Conservation (phyloP, 1,140 invertebrate genomes). For the Aphaenogaster rudis region DNA sequence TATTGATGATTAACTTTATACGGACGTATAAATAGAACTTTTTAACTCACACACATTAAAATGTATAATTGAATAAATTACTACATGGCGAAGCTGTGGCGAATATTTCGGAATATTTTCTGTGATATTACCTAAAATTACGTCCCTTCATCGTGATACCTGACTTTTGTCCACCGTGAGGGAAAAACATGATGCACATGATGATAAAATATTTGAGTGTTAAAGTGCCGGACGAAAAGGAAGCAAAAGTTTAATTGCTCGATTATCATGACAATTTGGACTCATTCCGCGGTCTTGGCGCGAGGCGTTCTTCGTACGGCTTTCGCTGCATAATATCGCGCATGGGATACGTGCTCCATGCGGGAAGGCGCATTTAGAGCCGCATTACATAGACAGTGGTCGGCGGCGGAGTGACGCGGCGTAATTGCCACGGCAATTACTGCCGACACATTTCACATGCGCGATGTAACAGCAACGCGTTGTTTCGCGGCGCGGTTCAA, state of each 20-base stretch:
- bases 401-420: constrained; percentile 68
- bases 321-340: constrained; percentile 42
- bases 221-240: constrained; percentile 18
- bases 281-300: constrained; percentile 46
- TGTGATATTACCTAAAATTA: neutral
- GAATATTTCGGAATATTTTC: neutral
- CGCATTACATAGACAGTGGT: constrained; percentile 71
- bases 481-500: constrained; percentile 54
- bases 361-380: constrained; percentile 70
- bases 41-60: neutral
- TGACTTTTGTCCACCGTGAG: neutral
- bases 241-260: constrained; percentile 48
- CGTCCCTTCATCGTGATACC: neutral
- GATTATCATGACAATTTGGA: constrained; percentile 59
- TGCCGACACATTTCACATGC: constrained; percentile 74
- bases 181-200: neutral
- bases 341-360: constrained; percentile 22
- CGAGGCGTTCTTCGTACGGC: neutral
- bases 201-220: neutral
- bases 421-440: constrained; percentile 77
- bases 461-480: constrained; percentile 55
- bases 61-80: constrained; percentile 1
- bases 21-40: constrained; percentile 3
- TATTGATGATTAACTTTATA: neutral
- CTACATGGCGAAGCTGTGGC: neutral